Conservation (phyloP, 2,113 vertebrate species). For the Edolisoma coerulescens region DNA sequence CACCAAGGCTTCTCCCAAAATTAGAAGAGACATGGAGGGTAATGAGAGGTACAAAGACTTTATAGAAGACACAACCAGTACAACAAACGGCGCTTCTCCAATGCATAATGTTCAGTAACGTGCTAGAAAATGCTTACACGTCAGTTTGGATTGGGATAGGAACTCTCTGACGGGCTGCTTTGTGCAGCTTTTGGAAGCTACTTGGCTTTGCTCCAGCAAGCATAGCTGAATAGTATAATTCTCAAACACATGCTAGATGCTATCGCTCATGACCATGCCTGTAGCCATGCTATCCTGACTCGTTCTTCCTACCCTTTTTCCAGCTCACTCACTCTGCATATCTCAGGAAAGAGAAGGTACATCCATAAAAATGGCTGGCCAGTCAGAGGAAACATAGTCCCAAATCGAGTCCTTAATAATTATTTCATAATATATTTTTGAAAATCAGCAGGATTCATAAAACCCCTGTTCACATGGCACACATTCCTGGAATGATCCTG, state of each 20-base stretch:
- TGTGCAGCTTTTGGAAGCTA: background rate
- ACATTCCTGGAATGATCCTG: background rate
- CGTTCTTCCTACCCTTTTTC: background rate
- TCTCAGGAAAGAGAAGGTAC: background rate
- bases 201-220: background rate
- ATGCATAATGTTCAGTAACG: accelerated
- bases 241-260: background rate
- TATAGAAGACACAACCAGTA: background rate
- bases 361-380: background rate
- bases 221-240: background rate
- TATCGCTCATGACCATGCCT: background rate
- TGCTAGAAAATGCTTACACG: background rate
- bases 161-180: background rate
- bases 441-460: background rate
- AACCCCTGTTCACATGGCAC: background rate
- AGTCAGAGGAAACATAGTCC: background rate
- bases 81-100: background rate
- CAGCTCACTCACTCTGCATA: background rate
- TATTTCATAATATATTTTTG: background rate
- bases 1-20: background rate
- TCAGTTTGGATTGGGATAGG: background rate
- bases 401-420: background rate
- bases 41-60: background rate
- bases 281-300: background rate
- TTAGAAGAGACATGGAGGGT: background rate